phyloP scores from a whole-genome alignment of 2,797 vertebrate species.

The Pterois miles region DNA sequence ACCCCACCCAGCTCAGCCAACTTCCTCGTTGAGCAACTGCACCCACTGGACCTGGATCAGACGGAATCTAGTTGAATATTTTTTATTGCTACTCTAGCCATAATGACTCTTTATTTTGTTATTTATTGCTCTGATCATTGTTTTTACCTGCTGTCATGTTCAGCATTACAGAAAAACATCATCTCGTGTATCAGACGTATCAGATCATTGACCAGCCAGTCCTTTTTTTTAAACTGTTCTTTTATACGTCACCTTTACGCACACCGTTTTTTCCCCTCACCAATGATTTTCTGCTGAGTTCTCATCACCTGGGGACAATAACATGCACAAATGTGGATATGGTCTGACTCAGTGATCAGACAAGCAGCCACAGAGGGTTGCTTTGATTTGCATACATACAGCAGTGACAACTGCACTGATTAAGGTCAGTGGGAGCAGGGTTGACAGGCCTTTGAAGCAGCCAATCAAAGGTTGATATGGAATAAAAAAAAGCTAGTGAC shows the following conservation, averaged over 20 bases:
- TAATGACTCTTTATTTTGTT: conserved; percentile 79
- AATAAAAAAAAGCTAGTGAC: conserved; percentile 20
- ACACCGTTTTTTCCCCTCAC: neutral
- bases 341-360: conserved; percentile 34
- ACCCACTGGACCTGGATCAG: conserved; percentile 77
- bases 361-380: conserved; percentile 34
- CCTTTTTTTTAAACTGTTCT: conserved; percentile 42
- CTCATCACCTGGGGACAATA: conserved; percentile 59
- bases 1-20: conserved; percentile 54
- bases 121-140: conserved; percentile 74
- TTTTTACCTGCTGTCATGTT: conserved; percentile 65
- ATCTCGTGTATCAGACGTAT: conserved; percentile 35
- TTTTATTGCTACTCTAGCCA: conserved; percentile 82
- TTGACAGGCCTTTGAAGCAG: conserved; percentile 53
- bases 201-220: conserved; percentile 43
- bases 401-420: conserved; percentile 52
- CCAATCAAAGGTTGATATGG: conserved; percentile 59
- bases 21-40: conserved; percentile 66
- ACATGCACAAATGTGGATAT: conserved; percentile 51
- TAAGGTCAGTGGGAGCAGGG: conserved; percentile 65
- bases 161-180: conserved; percentile 44
- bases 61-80: conserved; percentile 76
- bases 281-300: conserved; percentile 51
- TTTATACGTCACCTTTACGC: conserved; percentile 42
- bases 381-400: conserved; percentile 54